Base-by-base conservation (phyloP, 1,140 invertebrate genomes). In the Macrosteles quadrilineatus region DNA sequence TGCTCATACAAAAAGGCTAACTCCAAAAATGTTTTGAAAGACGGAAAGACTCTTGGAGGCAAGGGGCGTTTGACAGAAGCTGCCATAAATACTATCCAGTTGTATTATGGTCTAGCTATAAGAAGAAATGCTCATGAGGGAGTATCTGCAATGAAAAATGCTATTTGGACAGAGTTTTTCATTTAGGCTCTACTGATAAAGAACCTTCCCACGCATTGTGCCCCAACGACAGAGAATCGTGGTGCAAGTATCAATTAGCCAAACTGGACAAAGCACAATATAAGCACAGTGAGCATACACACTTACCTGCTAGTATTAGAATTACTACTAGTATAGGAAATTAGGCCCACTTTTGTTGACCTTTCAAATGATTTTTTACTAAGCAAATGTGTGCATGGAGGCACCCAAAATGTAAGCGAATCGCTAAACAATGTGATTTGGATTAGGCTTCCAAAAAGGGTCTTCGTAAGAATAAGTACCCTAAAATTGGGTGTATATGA, bases 111-210 rank as follows among this genome's bases (percentile, higher is more conserved):
- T 27, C 57, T 62, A 27, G 57, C 27, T 14, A 62, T 62, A n/a
- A 11, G 27, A 30, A 62, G 57, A 30, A 62, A 30, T 62, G 57
- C 11, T 12, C 14, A 31, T 6, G 29, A 27, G 12, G 29, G 3
- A 11, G 12, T 65, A n/a, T 14, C 32, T 2, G 14, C 2, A 14
- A 31, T 65, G 32, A 65, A 65, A 27, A 65, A 14, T 40, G 32
- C 31, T 36, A 21, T 65, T n/a, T 65, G 63, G 63, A 2, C 63
- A 65, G 32, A 32, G 4, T 65, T 40, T 65, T 65, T 32, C 63
- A 65, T 40, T 14, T 65, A 36, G 29, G 3, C 17, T 65, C 32
- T 17, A 31, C 63, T 23, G 31, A 65, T 65, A 31, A 40, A 14
- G 17, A 27, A 4, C 63, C 31, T 31, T 6, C 14, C 11, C 29